Evolutionary conservation across 2,113 vertebrate genomes (phyloP), one percentile per base, ranked within the genome.

Genomic region (Pedionomus torquatus): DNA sequence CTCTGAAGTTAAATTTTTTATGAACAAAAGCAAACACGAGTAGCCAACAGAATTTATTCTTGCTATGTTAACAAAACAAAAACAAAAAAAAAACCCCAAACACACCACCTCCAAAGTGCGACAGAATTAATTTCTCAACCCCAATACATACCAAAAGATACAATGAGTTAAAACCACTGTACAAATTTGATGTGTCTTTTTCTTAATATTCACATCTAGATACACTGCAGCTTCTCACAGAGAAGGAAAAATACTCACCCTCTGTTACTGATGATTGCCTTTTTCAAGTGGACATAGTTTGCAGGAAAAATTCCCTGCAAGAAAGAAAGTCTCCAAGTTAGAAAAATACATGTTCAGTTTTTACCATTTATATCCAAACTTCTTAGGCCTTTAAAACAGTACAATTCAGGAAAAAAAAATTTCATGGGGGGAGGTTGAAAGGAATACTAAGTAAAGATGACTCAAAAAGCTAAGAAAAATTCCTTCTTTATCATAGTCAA

Each of bases 261-360:
- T 93, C 98, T 98, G 86, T 99, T 99, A 97, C 98, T 98, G 96
- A 98, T 98, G 8, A 98, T 96, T 87, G 98, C 98, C 81, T 98
- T 98, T 97, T 99, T 99, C 97, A 99, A 96, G 91, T 99, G 98
- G 96, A 99, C 98, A 37, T 98, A 98, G 94, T 98, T 99, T 46
- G 97, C 98, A 93, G 98, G 98, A 97, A 99, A 99, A 87, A 99
- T 98, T 39, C 98, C 98, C 98, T 99, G 89, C 41, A 97, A 97
- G 54, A 97, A 24, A 97, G 76, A 78, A 55, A 89, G 20, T 64
- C n/a, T 28, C 7, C 19, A 60, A 1, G 17, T 97, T 92, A 96
- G 52, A 95, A 94, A 96, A 95, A 66, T 10, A 61, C 37, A 91
- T 80, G 30, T 86, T 30, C 57, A 69, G 51, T 39, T 95, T 91